Base-by-base conservation (phyloP, 2,888 invertebrate species). In the Cataglyphis cursor region DNA sequence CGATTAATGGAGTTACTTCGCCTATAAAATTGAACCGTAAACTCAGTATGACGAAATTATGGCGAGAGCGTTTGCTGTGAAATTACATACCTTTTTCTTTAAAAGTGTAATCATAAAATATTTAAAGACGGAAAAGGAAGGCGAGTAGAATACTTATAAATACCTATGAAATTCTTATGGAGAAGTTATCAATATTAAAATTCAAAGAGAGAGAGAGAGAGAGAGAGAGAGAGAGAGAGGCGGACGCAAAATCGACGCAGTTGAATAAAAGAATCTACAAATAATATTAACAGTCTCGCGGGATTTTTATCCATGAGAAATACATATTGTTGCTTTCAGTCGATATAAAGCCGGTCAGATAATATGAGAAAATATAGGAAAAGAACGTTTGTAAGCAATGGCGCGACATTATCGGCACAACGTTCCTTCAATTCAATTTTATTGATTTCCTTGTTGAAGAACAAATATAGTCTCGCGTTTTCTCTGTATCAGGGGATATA, bases 1-100 rank as follows among this genome's bases (percentile, higher is more conserved):
- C 66, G 59, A 59, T 80, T 72, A 80, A 80, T 80, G 72, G 78
- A 72, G 18, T 70, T 61, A 59, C 35, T 80, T 70, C 59, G 48
- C n/a, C 21, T 59, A 61, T 35, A 80, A 72, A 80, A 80, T 80
- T 59, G 44, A 78, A 18, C 59, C 35, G 78, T 78, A 70, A 70
- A 78, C 44, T 59, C 59, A 12, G 57, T 6, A 57, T 44, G 59
- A 59, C 57, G 70, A 48, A 80, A 80, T 61, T 78, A 44, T 31
- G 24, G 21, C 18, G 59, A 24, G 31, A 59, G 44, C 59, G 44
- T 72, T 72, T 72, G 44, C 59, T 35, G 21, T 48, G 72, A 70
- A 80, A 80, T 80, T 80, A 72, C n/a, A 59, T 24, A 61, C 18
- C 24, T 28, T 64, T 28, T 28, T 31, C 3, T 44, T 80, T 72